Base-by-base conservation (phyloP, 2,113 vertebrate genomes). In the Hassar affinis region DNA sequence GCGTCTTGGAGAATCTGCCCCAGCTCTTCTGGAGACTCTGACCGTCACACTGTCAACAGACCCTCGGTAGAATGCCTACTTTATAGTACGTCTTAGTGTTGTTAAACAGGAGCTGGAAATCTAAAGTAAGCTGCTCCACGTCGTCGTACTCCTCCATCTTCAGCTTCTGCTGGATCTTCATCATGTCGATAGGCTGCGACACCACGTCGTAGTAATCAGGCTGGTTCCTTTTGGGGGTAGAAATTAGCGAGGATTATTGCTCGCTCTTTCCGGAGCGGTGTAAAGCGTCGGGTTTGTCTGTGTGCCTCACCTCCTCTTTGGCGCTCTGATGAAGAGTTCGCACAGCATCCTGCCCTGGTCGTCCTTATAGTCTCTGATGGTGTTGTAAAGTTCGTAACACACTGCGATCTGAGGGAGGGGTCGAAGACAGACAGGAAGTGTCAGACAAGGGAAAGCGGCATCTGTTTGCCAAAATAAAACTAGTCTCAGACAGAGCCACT, bases 111-210 rank as follows among this genome's bases (percentile, higher is more conserved):
- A 99, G 94, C 79, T 98, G 97, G 91, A 99, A 97, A 91, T 99
- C 98, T 88, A 92, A 93, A 79, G 98, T 99, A 88, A 99, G 92
- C 82, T 98, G 92, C 77, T 96, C 96, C 61, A 99, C 97, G 80
- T 99, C 98, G 88, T 99, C 97, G 74, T 99, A 99, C 84, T 99
- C 98, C 90, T 99, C 98, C 98, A 99, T 98, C 93, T 99, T 99
- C 75, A 99, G 91, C 89, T 98, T 99, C 88, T 99, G 98, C 76
- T 99, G 98, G 87, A 99, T 98, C 91, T 99, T 99, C 98, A 99
- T 99, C 95, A 99, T 96, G 92, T 99, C 98, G 66, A 99, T 99
- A 22, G 98, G 98, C 91, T 99, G 98, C 80, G 97, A 96, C 90
- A 99, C 97, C 81, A 99, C 96, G 54, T 99, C 96, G 89, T 99